Evolutionary conservation across 1,140 invertebrate species (phyloP).

Genomic region (Oryctes rhinoceros): DNA sequence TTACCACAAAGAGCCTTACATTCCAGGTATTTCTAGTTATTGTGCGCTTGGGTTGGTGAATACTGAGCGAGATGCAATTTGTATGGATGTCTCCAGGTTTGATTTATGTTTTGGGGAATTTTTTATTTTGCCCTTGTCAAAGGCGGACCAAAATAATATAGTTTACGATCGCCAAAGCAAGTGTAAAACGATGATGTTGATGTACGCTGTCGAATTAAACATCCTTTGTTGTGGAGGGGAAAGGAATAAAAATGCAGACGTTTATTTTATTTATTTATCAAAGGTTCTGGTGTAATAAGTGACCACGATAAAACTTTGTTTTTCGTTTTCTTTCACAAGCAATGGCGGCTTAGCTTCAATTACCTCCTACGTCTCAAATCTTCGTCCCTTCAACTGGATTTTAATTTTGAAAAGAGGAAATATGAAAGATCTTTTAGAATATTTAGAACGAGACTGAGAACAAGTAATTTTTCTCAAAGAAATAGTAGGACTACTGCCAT

Average conservation of each 20-base stretch:
- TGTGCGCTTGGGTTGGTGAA: background rate
- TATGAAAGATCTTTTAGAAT: no score
- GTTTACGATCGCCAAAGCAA: background rate
- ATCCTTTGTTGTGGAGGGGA: background rate
- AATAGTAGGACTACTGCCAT: no score
- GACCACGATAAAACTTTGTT: no score
- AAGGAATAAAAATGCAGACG: background rate
- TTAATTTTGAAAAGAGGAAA: no score
- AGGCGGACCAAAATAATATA: background rate
- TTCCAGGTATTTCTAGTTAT: slow-evolving; percentile 8
- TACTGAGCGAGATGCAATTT: background rate
- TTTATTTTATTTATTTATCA: background rate
- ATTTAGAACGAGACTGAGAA: no score
- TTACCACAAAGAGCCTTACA: background rate
- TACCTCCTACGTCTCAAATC: no score
- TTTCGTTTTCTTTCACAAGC: no score
- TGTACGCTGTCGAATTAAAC: slow-evolving; percentile 10
- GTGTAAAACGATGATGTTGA: background rate
- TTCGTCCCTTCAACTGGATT: no score
- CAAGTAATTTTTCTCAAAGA: no score
- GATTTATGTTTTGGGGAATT: slow-evolving; percentile 1
- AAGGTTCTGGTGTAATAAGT: background rate
- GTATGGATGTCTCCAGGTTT: background rate
- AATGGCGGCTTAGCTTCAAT: no score
- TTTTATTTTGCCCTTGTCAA: background rate